Percentiles rank a stretch among this genome's conserved stretches.
phyloP scores from a whole-genome alignment of 53 echinoderm and acorn worm species.

The Temnopleurus reevesii region DNA sequence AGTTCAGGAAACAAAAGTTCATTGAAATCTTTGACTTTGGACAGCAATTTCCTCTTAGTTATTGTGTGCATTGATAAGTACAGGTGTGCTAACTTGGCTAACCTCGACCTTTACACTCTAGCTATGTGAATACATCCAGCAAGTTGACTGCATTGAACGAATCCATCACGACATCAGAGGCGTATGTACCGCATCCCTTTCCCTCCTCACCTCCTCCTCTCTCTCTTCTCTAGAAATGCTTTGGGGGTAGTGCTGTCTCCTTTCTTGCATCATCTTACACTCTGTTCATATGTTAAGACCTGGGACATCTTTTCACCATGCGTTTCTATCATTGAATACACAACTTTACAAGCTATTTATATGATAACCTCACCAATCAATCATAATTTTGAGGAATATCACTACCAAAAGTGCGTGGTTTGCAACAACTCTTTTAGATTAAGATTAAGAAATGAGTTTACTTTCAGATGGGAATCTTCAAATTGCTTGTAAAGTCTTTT shows the following conservation, averaged over 20 bases:
- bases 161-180: conserved; percentile 63
- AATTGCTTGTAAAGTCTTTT: too few species aligned
- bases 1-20: too few species aligned
- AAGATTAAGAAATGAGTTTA: too few species aligned
- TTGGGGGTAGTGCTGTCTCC: background rate
- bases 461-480: too few species aligned
- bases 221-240: background rate
- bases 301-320: background rate
- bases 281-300: background rate
- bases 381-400: too few species aligned
- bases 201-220: background rate
- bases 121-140: conserved; percentile 72
- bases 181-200: conserved; percentile 68
- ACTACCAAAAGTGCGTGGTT: too few species aligned
- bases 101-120: conserved; percentile 31
- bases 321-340: too few species aligned
- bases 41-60: background rate
- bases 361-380: too few species aligned
- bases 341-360: too few species aligned
- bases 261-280: conserved; percentile 35
- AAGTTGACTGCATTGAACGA: conserved; percentile 83
- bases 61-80: background rate
- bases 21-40: background rate
- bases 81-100: background rate
- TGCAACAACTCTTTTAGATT: too few species aligned